Percentiles rank a stretch among this genome's conserved stretches.
Evolutionary conservation across 2,888 invertebrate genomes (phyloP).

Genomic region (Tenodera sinensis): DNA sequence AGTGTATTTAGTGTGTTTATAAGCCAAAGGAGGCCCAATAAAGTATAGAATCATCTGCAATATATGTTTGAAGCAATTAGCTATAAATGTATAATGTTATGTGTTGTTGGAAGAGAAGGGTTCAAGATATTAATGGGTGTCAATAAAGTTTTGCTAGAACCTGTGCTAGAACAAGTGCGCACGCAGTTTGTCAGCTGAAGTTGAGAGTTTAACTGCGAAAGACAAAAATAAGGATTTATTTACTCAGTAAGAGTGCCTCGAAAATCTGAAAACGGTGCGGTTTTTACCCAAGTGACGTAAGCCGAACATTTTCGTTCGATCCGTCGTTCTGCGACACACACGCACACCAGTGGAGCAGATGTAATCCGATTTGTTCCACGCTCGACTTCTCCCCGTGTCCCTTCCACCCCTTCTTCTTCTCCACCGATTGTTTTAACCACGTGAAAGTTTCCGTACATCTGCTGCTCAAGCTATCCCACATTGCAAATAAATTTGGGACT

Average conservation of each 20-base stretch:
- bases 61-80: too few species aligned
- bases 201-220: not conserved
- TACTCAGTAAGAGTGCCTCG: not conserved
- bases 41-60: too few species aligned
- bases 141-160: too few species aligned
- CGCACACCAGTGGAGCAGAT: not conserved
- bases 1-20: too few species aligned
- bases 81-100: too few species aligned
- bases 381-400: not conserved
- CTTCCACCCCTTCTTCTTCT: not conserved
- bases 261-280: not conserved
- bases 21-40: too few species aligned
- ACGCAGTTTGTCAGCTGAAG: too few species aligned
- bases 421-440: not conserved
- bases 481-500: not conserved
- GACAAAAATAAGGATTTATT: not conserved
- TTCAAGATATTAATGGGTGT: too few species aligned
- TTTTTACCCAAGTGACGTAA: not conserved
- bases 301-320: not conserved
- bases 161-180: too few species aligned
- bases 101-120: too few species aligned
- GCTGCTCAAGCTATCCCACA: not conserved
- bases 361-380: not conserved
- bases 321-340: not conserved
- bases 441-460: not conserved